phyloP scores from a whole-genome alignment of 2,888 invertebrate genomes.

The Epirrhoe tristata region DNA sequence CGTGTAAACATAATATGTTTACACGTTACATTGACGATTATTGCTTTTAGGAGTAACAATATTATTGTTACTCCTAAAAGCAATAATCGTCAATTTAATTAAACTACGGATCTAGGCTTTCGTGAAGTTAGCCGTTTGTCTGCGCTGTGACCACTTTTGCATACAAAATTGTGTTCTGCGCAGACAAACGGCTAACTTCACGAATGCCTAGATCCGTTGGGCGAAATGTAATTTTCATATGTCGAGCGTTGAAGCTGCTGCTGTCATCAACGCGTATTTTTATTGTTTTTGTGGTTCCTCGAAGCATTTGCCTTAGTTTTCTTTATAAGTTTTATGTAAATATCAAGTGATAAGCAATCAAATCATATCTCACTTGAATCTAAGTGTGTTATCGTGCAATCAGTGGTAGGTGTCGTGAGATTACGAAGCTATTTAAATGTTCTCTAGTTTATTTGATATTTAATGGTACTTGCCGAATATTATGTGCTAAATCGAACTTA shows the following conservation, averaged over 20 bases:
- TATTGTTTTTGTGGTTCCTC: conserved; percentile 72
- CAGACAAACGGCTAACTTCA: no score
- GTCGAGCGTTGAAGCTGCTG: neutral
- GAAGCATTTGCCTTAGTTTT: conserved; percentile 74
- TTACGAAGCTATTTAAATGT: conserved; percentile 20
- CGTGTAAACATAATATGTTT: no score
- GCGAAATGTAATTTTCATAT: neutral
- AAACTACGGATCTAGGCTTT: no score
- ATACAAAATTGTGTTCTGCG: no score
- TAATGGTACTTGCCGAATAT: conserved; percentile 41
- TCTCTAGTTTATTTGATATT: conserved; percentile 28
- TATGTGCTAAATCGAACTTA: conserved; percentile 31
- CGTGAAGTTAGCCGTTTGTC: no score
- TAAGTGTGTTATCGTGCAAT: conserved; percentile 42
- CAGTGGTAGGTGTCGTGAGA: conserved; percentile 19
- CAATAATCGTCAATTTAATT: no score
- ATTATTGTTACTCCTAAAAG: no score
- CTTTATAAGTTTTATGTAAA: conserved; percentile 48
- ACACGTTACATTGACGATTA: no score
- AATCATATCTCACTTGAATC: conserved; percentile 44
- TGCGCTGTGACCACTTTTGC: no score
- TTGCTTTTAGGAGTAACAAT: no score
- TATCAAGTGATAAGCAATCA: conserved; percentile 39
- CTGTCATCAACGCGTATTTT: conserved; percentile 17
- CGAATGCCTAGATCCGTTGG: no score